Evolutionary conservation across 2,113 vertebrate genomes (phyloP).

Genomic region (Mohoua ochrocephala): DNA sequence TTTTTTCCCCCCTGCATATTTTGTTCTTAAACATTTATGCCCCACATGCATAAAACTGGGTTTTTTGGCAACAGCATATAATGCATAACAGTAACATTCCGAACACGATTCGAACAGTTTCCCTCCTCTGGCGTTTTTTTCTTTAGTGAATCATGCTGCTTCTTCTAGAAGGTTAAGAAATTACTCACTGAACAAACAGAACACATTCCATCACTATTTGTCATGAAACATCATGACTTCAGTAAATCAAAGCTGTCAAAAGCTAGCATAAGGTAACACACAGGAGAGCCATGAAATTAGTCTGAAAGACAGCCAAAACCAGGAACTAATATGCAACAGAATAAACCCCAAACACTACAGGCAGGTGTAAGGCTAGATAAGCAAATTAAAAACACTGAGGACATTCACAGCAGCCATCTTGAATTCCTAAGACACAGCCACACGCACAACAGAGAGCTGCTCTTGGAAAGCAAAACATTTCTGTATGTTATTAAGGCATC

Average conservation of each 20-base stretch:
- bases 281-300: not conserved
- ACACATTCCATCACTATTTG: not conserved
- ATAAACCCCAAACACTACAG: not conserved
- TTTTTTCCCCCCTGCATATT: not conserved
- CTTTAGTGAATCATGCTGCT: not conserved
- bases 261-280: not conserved
- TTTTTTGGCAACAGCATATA: not conserved
- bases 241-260: not conserved
- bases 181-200: not conserved
- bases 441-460: not conserved
- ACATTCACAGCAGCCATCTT: not conserved
- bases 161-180: not conserved
- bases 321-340: not conserved
- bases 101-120: not conserved
- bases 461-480: not conserved
- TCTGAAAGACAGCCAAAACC: not conserved
- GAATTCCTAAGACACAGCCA: not conserved
- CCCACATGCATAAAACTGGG: not conserved
- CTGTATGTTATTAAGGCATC: not conserved
- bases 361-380: not conserved
- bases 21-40: not conserved
- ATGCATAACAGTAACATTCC: not conserved
- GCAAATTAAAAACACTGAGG: not conserved
- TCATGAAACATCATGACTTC: not conserved
- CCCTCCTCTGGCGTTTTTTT: not conserved